A percentile compares a stretch with the other conserved stretches of the same genome.
Evolutionary conservation across 1,140 invertebrate genomes (phyloP).

Genomic region (Fopius arisanus): DNA sequence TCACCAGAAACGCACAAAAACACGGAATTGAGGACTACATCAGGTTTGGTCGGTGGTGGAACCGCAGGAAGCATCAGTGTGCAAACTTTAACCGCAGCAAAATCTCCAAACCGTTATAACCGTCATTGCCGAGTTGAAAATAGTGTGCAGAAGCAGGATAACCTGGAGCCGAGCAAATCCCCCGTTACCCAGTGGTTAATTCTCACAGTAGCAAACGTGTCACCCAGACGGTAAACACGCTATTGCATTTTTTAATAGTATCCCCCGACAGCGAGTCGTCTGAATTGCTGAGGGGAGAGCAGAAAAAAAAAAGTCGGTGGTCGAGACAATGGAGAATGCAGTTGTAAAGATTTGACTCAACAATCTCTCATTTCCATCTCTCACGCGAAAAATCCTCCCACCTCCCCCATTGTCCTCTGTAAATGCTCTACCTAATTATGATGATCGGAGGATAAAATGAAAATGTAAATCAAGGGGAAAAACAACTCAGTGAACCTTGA

Average conservation of each 20-base stretch:
- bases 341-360: no score
- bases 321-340: no score
- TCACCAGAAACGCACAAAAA: no score
- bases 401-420: no score
- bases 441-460: background rate
- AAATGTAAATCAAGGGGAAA: background rate
- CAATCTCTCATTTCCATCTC: no score
- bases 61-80: background rate
- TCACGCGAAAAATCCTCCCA: no score
- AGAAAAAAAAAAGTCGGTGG: no score
- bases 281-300: no score
- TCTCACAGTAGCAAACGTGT: background rate
- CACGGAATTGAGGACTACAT: no score
- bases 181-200: background rate
- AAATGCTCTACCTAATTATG: background rate
- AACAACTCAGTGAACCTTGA: background rate
- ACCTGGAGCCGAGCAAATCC: background rate
- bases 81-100: background rate
- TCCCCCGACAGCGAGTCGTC: background rate
- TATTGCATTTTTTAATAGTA: background rate
- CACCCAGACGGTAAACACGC: background rate
- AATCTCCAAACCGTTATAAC: slow-evolving; percentile 2
- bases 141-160: background rate
- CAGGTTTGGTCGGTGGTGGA: background rate
- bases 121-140: background rate